These are phyloP conservation scores for Epinotia ramella DNA, from an alignment of 2,888 invertebrate species.

Conservation along the genomic window DNA sequence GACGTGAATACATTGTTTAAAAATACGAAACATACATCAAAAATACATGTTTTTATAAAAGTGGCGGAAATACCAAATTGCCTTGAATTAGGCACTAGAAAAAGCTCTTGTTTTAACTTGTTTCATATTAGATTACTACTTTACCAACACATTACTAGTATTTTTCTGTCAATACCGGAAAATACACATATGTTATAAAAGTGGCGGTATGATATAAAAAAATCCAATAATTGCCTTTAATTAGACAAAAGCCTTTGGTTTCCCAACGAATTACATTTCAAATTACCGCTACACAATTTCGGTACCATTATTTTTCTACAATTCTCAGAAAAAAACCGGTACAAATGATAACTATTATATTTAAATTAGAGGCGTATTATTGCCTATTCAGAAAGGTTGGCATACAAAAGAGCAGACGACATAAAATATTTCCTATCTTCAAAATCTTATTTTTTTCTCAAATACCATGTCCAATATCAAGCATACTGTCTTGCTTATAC, in stretches of 20 bases:
- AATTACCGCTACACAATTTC: background rate
- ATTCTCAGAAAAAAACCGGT: background rate
- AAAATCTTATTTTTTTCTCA: conserved; percentile 36
- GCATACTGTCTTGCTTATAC: conserved; percentile 57
- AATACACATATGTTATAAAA: no score
- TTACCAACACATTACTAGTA: no score
- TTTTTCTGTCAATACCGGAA: no score
- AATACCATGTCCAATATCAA: conserved; percentile 52
- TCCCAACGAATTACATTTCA: background rate
- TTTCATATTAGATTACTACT: no score
- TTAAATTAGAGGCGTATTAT: background rate
- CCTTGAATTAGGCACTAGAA: background rate
- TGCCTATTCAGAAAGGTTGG: background rate
- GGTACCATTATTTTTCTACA: background rate
- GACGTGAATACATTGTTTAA: background rate
- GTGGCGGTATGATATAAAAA: no score
- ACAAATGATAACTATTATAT: background rate
- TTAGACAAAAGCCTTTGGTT: no score
- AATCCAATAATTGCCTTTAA: no score
- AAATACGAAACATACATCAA: background rate
- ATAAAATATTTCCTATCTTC: background rate
- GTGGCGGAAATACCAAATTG: background rate
- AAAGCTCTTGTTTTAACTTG: background rate
- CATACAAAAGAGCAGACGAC: background rate
- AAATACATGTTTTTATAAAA: background rate